These are phyloP conservation scores for Euborellia annulipes DNA, from an alignment of 1,140 invertebrate genomes.

Conservation along the genomic window DNA sequence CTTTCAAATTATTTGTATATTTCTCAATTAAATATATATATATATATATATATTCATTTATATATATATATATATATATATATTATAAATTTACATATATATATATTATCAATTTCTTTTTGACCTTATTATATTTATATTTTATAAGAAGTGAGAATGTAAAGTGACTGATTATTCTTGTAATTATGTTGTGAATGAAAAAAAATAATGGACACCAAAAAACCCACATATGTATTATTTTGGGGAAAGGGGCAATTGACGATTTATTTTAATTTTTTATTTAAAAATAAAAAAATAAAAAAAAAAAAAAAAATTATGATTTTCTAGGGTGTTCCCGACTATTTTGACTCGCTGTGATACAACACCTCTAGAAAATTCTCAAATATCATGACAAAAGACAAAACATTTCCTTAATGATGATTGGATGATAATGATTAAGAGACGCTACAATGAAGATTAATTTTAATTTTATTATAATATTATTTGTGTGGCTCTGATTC, in stretches of 20 bases:
- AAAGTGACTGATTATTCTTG: too few relatives aligned
- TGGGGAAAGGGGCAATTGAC: neutral
- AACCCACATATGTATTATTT: neutral
- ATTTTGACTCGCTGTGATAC: conserved; percentile 14
- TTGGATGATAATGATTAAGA: neutral
- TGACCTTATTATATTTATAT: too few relatives aligned
- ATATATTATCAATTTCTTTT: too few relatives aligned
- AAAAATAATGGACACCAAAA: too few relatives aligned
- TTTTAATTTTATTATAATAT: neutral
- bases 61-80: too few relatives aligned
- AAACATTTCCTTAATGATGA: neutral
- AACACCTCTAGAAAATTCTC: conserved; percentile 10
- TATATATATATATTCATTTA: too few relatives aligned
- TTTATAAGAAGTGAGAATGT: too few relatives aligned
- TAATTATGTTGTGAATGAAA: too few relatives aligned
- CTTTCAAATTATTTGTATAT: too few relatives aligned
- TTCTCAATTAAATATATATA: too few relatives aligned
- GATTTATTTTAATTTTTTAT: neutral
- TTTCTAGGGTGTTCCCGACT: conserved; percentile 7
- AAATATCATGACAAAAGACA: neutral
- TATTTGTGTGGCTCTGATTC: neutral
- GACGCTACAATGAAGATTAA: neutral
- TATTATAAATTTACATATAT: too few relatives aligned
- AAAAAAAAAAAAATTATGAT: conserved; percentile 5
- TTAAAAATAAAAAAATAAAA: conserved; percentile 3